Evolutionary conservation across 2,797 vertebrate genomes (phyloP).

Genomic region (Ibycter americanus): DNA sequence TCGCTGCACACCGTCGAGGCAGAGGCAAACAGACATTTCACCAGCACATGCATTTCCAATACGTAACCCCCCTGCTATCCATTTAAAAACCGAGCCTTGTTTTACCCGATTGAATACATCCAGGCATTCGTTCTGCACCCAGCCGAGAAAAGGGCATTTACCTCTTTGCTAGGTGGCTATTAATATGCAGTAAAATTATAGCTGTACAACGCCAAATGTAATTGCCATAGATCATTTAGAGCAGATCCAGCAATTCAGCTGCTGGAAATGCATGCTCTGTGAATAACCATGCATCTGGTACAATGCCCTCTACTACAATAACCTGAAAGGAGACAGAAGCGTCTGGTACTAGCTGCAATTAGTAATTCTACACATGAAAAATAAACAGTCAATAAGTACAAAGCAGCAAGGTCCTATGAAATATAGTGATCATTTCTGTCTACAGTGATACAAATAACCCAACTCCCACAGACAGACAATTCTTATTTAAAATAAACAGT

Average conservation of each 20-base stretch:
- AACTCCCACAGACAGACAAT: conserved; percentile 1
- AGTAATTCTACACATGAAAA: conserved; percentile 49
- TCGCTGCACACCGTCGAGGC: conserved; percentile 33
- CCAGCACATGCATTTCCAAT: not conserved
- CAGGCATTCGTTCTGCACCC: conserved; percentile 29
- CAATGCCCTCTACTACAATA: conserved; percentile 53
- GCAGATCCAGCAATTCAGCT: conserved; percentile 63
- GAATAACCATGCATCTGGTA: conserved; percentile 51
- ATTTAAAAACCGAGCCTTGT: not conserved
- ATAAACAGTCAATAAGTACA: conserved; percentile 59
- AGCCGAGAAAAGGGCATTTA: conserved; percentile 63
- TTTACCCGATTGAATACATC: conserved; percentile 8
- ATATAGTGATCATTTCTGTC: not conserved
- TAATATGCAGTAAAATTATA: conserved; percentile 76
- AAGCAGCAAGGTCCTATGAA: not conserved
- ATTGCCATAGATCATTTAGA: conserved; percentile 71
- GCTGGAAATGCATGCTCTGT: conserved; percentile 50
- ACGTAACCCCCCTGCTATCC: not conserved
- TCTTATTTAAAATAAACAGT: not conserved
- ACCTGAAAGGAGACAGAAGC: conserved; percentile 50
- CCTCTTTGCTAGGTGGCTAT: conserved; percentile 71
- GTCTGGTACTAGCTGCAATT: conserved; percentile 44
- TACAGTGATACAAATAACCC: not conserved
- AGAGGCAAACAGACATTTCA: not conserved
- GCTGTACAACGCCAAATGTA: conserved; percentile 46